Evolutionary conservation across 1,140 invertebrate species (phyloP), one percentile per base, ranked within the genome.

Genomic region (Rhagoletis zephyria): DNA sequence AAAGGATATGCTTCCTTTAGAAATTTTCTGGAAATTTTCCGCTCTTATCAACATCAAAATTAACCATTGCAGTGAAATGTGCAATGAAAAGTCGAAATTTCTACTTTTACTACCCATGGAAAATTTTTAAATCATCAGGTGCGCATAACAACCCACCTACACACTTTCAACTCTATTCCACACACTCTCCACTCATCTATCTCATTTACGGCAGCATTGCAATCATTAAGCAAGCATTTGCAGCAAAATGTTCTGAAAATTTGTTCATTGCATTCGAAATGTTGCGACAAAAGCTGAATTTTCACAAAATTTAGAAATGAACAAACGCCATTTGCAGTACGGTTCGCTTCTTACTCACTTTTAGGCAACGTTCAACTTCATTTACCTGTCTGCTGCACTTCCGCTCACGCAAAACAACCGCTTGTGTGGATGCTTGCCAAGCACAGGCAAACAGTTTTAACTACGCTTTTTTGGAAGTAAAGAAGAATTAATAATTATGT

Each of bases 61-160:
- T 81, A 81, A 56, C 48, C 48, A 81, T 81, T n/a, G 48, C 70
- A 51, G 51, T 77, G n/a, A 77, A 63, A 63, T 63, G 12, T 63
- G 61, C 61, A 63, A 63, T 63, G 64, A 19, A 30, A 67, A 67
- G 30, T 67, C 64, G 40, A 30, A 19, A 67, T 67, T 67, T 67
- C 64, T 10, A 4, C 63, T 12, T 64, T n/a, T 16, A n/a, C 63
- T n/a, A n/a, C 10, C 63, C 16, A 64, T n/a, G 16, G 4, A 64
- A n/a, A 64, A 64, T 14, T 12, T n/a, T n/a, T 16, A 64, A 12
- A 16, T 3, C 4, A n/a, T 3, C 10, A 16, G 10, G 16, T 14
- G 16, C 16, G 9, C 63, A 10, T 16, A 6, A n/a, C 63, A n/a
- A 16, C 16, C 10, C 63, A 64, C 64, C n/a, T 6, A 30, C 64